phyloP scores from a whole-genome alignment of 2,888 invertebrate species.

The Hydraecia micacea region DNA sequence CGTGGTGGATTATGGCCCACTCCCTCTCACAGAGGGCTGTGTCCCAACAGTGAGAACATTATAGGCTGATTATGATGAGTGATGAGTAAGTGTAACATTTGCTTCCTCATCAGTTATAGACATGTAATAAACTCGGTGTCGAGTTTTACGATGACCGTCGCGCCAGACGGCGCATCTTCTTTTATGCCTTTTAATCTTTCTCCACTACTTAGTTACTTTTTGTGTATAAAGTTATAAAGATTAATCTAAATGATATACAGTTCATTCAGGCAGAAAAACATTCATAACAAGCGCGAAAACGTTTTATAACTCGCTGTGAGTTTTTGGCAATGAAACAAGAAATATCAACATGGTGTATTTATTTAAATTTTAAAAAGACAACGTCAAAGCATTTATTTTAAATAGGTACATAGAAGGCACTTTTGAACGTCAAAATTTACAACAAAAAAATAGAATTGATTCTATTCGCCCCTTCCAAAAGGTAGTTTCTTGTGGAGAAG shows the following conservation, averaged over 20 bases:
- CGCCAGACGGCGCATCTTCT: conserved; percentile 5
- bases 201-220: not conserved
- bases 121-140: not conserved
- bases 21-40: not conserved
- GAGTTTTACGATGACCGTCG: conserved; percentile 10
- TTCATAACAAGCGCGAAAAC: not conserved
- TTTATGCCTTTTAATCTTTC: not conserved
- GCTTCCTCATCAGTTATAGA: conserved; percentile 3
- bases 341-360: not conserved
- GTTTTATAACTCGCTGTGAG: not conserved
- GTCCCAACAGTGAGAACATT: not conserved
- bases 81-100: not conserved
- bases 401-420: too few relatives aligned
- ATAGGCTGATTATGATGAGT: not conserved
- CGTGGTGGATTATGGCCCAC: not conserved
- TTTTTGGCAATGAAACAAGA: conserved; percentile 23
- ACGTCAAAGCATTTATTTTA: not conserved
- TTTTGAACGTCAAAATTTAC: too few relatives aligned
- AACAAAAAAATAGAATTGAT: too few relatives aligned
- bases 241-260: not conserved
- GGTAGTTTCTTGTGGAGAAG: not conserved
- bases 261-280: not conserved
- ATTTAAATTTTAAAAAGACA: not conserved
- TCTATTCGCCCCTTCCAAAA: not conserved
- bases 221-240: not conserved